Evolutionary conservation across 2,888 invertebrate genomes (phyloP), one percentile per base, ranked within the genome.

Genomic region (Sthenelais limicola): DNA sequence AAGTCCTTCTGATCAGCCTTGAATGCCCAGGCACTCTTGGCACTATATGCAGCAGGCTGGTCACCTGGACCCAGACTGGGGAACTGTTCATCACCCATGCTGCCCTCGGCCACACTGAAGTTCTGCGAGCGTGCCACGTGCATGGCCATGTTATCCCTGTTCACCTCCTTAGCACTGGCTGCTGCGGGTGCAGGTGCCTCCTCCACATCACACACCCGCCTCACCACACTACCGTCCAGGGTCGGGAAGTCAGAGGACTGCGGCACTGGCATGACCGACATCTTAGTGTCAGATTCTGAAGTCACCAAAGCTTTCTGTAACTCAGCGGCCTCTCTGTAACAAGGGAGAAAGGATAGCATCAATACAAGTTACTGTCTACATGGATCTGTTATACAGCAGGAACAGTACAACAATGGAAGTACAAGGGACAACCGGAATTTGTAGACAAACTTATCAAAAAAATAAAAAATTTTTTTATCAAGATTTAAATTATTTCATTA

Each of bases 71-170:
- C 80, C 83, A 85, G 56, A 84, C 87, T 12, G 88, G 89, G 43
- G 74, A 86, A 86, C 51, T 86, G 85, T 48, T 82, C 78, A 30
- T 82, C 82, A 9, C 33, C 67, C 71, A 79, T 56, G 2, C 24
- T n/a, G 21, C 82, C 82, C 62, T 81, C 80, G 28, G 82, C 79
- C 3, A 87, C 84, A 33, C 86, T 86, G 75, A 84, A 82, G 30
- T 83, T 81, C 70, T 83, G 83, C 21, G 80, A 80, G 32, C 82
- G 79, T 5, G 87, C 87, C 38, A 88, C 71, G 54, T 82, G 82
- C 54, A 84, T 82, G 15, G 88, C 87, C 76, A 86, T 77, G 4
- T 84, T 82, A 47, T 76, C 70, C n/a, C n/a, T n/a, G n/a, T n/a
- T n/a, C n/a, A n/a, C n/a, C n/a, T n/a, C n/a, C n/a, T n/a, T n/a